Conservation (phyloP, 2,888 invertebrate genomes). For the Pycnomerus fuliginosus region DNA sequence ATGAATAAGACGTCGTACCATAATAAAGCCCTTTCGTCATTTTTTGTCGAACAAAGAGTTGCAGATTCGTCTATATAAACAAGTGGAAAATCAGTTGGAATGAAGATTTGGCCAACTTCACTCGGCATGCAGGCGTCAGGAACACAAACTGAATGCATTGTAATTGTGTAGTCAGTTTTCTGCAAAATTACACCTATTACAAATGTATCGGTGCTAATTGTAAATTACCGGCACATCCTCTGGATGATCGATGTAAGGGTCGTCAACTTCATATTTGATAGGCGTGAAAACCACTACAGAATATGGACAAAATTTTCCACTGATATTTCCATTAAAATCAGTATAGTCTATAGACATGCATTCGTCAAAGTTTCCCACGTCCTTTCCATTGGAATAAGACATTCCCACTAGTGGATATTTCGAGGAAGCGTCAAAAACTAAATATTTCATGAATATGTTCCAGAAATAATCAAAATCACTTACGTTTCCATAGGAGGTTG, state of each 20-base stretch:
- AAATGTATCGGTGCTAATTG: no score
- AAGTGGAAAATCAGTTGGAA: conserved; percentile 2
- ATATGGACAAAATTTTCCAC: conserved; percentile 14
- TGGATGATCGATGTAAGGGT: no score
- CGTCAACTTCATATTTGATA: no score
- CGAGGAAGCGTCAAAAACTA: conserved; percentile 21
- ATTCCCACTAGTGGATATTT: conserved; percentile 13
- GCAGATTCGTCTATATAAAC: not conserved
- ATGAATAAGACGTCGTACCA: conserved; percentile 10
- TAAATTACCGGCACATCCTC: no score
- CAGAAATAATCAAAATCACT: not conserved
- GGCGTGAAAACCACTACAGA: conserved; percentile 9
- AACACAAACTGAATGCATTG: conserved; percentile 7
- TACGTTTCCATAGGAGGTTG: no score
- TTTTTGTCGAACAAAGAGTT: conserved; percentile 11
- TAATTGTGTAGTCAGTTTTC: no score
- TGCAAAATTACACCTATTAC: no score
- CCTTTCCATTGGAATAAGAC: conserved; percentile 11
- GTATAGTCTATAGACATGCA: conserved; percentile 12
- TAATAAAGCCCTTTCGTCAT: conserved; percentile 5
- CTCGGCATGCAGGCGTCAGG: conserved; percentile 16
- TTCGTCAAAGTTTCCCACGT: conserved; percentile 21
- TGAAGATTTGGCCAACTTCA: conserved; percentile 15
- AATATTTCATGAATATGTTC: not conserved
- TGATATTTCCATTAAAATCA: conserved; percentile 1